phyloP scores from a whole-genome alignment of 64 coral and sea anemone species.

The Montipora cactus region DNA sequence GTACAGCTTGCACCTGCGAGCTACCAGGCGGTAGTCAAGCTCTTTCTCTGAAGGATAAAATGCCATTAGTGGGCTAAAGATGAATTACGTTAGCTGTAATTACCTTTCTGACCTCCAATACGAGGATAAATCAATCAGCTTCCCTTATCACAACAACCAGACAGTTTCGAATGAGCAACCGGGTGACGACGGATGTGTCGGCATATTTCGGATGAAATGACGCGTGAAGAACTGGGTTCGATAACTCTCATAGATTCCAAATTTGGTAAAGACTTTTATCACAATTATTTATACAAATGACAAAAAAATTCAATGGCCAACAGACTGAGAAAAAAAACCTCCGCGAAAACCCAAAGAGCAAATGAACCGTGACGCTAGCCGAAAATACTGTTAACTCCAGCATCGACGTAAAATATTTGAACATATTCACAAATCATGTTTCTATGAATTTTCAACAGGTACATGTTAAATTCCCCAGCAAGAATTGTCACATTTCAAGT shows the following conservation, averaged over 20 bases:
- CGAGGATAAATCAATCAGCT: background rate
- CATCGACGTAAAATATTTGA: no score
- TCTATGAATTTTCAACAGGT: no score
- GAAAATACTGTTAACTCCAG: background rate
- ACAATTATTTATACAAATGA: no score
- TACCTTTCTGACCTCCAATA: slow-evolving; percentile 1
- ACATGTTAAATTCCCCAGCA: no score
- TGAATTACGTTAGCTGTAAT: background rate
- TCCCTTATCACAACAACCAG: background rate
- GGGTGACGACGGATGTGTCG: background rate
- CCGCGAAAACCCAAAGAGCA: background rate
- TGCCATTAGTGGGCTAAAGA: background rate
- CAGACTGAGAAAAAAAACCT: background rate
- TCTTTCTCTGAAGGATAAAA: background rate
- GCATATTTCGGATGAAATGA: background rate
- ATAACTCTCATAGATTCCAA: slow-evolving; percentile 38
- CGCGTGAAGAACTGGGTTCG: slow-evolving; percentile 33
- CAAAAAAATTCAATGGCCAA: background rate
- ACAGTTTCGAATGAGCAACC: slow-evolving; percentile 41
- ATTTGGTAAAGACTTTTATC: slow-evolving; percentile 14
- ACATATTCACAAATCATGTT: no score
- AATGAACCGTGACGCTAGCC: background rate
- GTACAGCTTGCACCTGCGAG: slow-evolving; percentile 8
- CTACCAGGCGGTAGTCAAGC: background rate
- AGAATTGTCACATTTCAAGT: background rate